Conservation (phyloP, 1,140 invertebrate genomes). For the Rhopalosiphum padi region DNA sequence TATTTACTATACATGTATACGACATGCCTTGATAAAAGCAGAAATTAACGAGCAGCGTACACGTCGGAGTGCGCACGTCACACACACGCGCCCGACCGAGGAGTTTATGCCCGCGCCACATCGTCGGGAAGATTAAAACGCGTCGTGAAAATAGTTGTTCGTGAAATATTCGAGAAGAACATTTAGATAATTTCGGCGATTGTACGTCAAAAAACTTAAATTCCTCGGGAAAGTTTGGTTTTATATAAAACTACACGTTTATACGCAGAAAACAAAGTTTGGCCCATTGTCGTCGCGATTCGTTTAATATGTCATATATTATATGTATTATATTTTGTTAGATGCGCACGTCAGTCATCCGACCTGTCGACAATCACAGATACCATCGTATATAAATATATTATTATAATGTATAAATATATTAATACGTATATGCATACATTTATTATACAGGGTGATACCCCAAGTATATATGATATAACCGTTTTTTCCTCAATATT, state of each 20-base stretch:
- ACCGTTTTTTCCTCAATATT: background rate
- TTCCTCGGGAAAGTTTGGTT: background rate
- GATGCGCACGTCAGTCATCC: background rate
- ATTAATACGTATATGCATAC: background rate
- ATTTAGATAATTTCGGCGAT: background rate
- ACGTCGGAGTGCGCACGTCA: background rate
- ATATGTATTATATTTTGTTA: background rate
- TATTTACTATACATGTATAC: background rate
- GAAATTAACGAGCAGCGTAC: background rate
- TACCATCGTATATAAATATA: background rate
- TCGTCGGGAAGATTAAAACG: background rate
- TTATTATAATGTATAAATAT: too few species aligned
- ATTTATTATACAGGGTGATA: background rate
- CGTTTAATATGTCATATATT: background rate
- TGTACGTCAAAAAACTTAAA: constrained; percentile 31
- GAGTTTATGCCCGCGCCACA: background rate
- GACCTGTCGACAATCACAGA: background rate
- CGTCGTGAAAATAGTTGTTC: background rate
- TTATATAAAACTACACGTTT: background rate
- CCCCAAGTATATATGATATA: background rate
- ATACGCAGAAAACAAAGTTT: background rate
- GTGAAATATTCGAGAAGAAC: background rate
- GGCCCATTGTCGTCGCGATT: background rate
- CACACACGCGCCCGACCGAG: background rate
- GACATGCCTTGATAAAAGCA: background rate